These are phyloP conservation scores for Monochamus alternatus DNA, from an alignment of 2,888 invertebrate genomes.

Conservation along the genomic window DNA sequence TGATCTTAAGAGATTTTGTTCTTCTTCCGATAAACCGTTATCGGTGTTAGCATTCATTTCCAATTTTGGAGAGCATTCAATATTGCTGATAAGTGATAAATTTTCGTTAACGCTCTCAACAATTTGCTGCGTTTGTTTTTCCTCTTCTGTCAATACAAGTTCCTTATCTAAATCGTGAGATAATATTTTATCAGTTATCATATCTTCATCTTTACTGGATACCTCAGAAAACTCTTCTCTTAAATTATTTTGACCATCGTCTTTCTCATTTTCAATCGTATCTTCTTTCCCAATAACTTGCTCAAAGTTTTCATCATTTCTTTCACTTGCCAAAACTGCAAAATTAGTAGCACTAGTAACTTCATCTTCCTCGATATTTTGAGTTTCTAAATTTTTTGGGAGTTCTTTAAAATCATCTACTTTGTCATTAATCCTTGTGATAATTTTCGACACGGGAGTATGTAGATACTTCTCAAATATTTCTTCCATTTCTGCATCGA, in stretches of 20 bases:
- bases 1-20: constrained; percentile 44
- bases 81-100: constrained; percentile 1
- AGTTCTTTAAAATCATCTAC: neutral
- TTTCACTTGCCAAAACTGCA: neutral
- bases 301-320: neutral
- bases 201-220: neutral
- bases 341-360: constrained; percentile 6
- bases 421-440: constrained; percentile 44
- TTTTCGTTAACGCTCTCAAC: constrained; percentile 17
- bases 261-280: neutral
- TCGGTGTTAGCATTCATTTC: constrained; percentile 6
- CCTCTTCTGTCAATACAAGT: neutral
- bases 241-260: neutral
- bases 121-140: neutral
- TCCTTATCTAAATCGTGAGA: neutral
- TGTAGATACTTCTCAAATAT: constrained; percentile 56
- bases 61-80: neutral
- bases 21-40: constrained; percentile 46
- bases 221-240: neutral
- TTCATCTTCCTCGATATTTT: neutral
- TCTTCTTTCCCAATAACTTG: neutral
- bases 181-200: neutral
- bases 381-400: neutral
- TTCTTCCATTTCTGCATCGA: constrained; percentile 55
- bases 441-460: constrained; percentile 51